Conservation (phyloP, 2,113 vertebrate genomes). For the Esox niger region DNA sequence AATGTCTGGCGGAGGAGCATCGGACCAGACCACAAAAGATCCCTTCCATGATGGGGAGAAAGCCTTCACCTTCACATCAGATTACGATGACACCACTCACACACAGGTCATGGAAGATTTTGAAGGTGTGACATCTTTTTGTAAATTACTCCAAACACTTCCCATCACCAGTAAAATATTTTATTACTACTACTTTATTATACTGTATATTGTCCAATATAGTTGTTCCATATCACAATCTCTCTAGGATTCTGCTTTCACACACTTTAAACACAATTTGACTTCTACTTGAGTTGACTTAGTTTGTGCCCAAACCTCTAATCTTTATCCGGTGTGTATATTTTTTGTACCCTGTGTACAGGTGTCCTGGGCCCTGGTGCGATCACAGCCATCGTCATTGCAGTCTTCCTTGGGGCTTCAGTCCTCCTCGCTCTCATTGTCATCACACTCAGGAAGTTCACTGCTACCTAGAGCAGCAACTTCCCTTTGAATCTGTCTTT, state of each 20-base stretch:
- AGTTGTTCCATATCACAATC: too few relatives aligned
- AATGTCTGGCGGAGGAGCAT: conserved; percentile 78
- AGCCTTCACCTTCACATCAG: conserved; percentile 63
- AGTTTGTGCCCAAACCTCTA: too few relatives aligned
- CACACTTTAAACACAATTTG: too few relatives aligned
- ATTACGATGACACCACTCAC: conserved; percentile 78
- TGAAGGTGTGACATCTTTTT: conserved; percentile 59
- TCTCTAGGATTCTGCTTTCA: too few relatives aligned
- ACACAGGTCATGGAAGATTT: conserved; percentile 64
- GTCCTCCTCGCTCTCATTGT: conserved; percentile 91
- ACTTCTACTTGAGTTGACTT: too few relatives aligned
- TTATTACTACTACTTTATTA: too few relatives aligned
- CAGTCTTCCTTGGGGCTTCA: conserved; percentile 89
- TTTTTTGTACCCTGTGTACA: conserved; percentile 50
- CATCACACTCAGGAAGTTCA: conserved; percentile 92
- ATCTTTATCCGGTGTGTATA: too few relatives aligned
- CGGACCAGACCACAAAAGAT: conserved; percentile 70
- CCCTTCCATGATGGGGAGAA: conserved; percentile 61
- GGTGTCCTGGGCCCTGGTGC: conserved; percentile 88
- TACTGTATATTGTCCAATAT: too few relatives aligned
- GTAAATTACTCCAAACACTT: too few relatives aligned
- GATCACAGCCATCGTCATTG: conserved; percentile 94
- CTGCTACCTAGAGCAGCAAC: conserved; percentile 71
- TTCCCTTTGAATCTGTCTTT: not conserved
- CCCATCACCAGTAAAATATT: too few relatives aligned